phyloP scores from a whole-genome alignment of 2,797 vertebrate genomes.

The Limosa lapponica region DNA sequence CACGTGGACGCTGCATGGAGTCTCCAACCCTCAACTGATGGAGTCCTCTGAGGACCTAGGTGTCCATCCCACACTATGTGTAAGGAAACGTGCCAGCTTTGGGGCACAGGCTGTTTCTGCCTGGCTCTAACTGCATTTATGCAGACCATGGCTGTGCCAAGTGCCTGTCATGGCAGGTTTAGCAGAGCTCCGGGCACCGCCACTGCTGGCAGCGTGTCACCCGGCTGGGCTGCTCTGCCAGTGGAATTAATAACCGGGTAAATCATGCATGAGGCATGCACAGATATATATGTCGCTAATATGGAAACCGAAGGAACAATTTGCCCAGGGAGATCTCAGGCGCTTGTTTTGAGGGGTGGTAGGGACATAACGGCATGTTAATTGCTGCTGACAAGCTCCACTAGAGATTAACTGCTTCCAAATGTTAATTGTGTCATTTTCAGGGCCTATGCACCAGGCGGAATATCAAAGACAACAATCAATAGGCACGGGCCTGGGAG shows the following conservation, averaged over 20 bases:
- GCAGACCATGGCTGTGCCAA: background rate
- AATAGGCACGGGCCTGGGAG: background rate
- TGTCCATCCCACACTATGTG: background rate
- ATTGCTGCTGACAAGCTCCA: background rate
- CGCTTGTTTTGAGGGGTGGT: background rate
- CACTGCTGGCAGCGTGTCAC: background rate
- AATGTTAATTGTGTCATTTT: background rate
- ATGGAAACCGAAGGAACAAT: background rate
- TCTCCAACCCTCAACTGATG: background rate
- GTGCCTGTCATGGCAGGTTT: background rate
- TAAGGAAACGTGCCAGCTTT: background rate
- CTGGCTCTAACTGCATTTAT: fast-evolving
- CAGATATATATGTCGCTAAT: background rate
- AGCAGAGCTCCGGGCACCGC: fast-evolving
- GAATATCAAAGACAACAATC: background rate
- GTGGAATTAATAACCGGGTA: background rate
- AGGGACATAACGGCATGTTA: background rate
- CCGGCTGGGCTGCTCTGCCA: background rate
- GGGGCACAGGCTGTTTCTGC: background rate
- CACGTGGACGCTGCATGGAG: background rate
- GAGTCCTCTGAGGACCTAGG: background rate
- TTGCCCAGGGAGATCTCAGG: background rate
- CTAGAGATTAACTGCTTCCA: background rate
- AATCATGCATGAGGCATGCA: background rate
- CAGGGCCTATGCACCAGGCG: background rate